phyloP scores from a whole-genome alignment of 2,113 vertebrate species.

The Oreotrochilus melanogaster region DNA sequence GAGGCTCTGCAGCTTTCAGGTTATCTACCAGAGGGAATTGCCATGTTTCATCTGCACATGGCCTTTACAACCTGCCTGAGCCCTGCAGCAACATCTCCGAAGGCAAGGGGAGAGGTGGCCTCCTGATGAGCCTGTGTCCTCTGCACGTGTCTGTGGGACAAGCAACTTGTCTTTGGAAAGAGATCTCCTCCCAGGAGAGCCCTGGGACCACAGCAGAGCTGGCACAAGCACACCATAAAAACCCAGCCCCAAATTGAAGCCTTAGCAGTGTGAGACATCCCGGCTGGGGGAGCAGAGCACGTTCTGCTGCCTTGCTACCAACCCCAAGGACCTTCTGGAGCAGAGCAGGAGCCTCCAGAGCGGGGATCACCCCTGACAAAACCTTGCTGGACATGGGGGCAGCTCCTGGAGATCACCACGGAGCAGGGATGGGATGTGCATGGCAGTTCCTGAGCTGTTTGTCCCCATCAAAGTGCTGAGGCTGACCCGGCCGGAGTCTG shows the following conservation, averaged over 20 bases:
- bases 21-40: accelerated
- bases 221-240: accelerated
- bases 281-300: accelerated
- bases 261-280: accelerated
- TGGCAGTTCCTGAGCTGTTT: not conserved
- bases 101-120: not conserved
- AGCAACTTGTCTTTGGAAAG: not conserved
- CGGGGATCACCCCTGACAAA: accelerated
- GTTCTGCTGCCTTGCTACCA: not conserved
- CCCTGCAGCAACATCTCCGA: not conserved
- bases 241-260: accelerated
- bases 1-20: not conserved
- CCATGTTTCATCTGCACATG: not conserved
- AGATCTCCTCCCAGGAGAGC: not conserved
- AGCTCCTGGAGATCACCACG: accelerated
- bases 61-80: not conserved
- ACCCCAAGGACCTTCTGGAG: accelerated
- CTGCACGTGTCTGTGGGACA: accelerated
- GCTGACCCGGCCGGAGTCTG: not conserved
- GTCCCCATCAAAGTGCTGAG: not conserved
- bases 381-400: not conserved
- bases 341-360: not conserved
- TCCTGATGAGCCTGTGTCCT: accelerated
- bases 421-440: not conserved
- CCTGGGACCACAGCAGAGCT: not conserved